Percentiles rank a stretch among this genome's conserved stretches.
These are phyloP conservation scores for Pegoplata infirma DNA, from an alignment of 2,888 invertebrate genomes.

Conservation along the genomic window DNA sequence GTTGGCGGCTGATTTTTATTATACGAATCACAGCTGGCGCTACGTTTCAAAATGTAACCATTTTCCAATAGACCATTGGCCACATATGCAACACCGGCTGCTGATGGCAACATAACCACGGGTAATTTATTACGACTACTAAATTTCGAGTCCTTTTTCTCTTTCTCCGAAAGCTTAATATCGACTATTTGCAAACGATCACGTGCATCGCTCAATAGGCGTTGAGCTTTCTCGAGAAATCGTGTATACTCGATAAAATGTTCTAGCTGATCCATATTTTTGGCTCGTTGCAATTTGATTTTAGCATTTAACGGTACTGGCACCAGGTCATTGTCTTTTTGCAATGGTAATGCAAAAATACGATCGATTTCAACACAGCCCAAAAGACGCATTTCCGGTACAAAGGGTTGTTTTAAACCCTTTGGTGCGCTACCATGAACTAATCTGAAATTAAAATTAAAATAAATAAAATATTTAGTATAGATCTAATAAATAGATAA, in stretches of 20 bases:
- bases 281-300: constrained; percentile 88
- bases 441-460: constrained; percentile 78
- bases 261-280: constrained; percentile 89
- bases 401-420: constrained; percentile 89
- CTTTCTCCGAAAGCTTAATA: constrained; percentile 86
- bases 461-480: too few species aligned
- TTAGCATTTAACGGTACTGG: constrained; percentile 92
- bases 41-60: constrained; percentile 86
- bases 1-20: constrained; percentile 77
- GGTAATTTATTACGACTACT: constrained; percentile 76
- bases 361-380: constrained; percentile 91
- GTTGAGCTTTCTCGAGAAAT: constrained; percentile 87
- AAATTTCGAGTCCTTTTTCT: constrained; percentile 78
- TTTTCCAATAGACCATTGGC: constrained; percentile 70
- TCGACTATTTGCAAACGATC: constrained; percentile 90
- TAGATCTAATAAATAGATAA: too few species aligned
- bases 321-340: constrained; percentile 88
- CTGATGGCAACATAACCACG: constrained; percentile 76
- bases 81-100: constrained; percentile 70
- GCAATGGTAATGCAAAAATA: constrained; percentile 89
- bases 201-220: constrained; percentile 84
- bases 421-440: constrained; percentile 94
- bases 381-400: constrained; percentile 89
- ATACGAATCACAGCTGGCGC: constrained; percentile 86
- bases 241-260: constrained; percentile 87